phyloP scores from a whole-genome alignment of 2,113 vertebrate genomes.

The Tragelaphus buxtoni region DNA sequence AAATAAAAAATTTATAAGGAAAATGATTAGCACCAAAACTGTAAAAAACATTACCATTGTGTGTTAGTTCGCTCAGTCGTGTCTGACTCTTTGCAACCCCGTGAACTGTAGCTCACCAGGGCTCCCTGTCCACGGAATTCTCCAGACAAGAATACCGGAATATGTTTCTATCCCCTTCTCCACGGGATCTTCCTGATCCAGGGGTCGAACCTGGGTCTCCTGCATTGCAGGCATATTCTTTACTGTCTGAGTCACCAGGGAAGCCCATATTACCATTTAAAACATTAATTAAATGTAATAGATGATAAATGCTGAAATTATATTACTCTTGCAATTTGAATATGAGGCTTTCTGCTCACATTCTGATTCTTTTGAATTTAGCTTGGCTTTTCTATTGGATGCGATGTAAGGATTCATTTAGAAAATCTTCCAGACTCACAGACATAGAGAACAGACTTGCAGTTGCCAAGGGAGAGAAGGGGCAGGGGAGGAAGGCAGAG shows the following conservation, averaged over 20 bases:
- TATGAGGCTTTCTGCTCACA: neutral
- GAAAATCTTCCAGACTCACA: neutral
- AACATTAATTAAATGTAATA: neutral
- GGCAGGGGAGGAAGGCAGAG: neutral
- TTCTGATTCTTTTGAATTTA: neutral
- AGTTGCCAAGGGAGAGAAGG: neutral
- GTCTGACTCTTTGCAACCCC: neutral
- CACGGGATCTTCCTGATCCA: neutral
- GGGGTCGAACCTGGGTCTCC: neutral
- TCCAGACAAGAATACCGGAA: neutral
- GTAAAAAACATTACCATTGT: neutral
- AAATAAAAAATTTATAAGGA: neutral
- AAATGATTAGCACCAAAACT: neutral
- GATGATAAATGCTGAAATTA: neutral
- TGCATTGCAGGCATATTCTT: neutral
- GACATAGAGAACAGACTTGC: neutral
- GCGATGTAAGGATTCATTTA: neutral
- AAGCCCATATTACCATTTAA: neutral
- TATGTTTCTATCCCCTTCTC: neutral
- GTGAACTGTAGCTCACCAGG: neutral
- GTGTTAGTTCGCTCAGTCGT: neutral
- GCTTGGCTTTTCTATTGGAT: neutral
- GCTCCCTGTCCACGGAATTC: neutral
- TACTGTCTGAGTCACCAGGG: neutral
- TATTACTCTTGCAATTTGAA: neutral